Base-by-base conservation (phyloP, 1,140 invertebrate species). In the Ceratina japonica region DNA sequence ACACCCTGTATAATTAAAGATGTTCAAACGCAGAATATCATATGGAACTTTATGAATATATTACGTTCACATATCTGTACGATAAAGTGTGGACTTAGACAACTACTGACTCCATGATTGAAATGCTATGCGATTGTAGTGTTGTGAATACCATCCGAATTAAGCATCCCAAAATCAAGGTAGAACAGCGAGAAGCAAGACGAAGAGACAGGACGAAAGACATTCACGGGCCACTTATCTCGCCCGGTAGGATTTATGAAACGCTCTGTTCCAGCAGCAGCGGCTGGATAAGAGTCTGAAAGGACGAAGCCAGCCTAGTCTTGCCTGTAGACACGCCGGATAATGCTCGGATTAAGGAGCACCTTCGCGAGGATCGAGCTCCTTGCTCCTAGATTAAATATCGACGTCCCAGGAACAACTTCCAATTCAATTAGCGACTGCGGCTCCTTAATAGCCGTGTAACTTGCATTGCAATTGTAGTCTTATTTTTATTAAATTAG, bases 151-250 rank as follows among this genome's bases (percentile, higher is more conserved):
- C 24, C 75, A 20, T 31, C 62, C 59, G 24, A 71, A 68, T 81
- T 85, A 64, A 84, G 68, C 70, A 58, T 12, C 18, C 51, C 24
- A 84, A 85, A 81, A 73, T 20, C 16, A 27, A 20, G 59, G 66
- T 78, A 74, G 77, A 84, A 44, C 18, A 27, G 24, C 63, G 37
- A 52, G 54, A 51, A 69, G 54, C 54, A 13, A 56, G 2, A 0
- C 54, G 3, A 13, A 16, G 69, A 73, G 71, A 44, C 59, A 66
- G 62, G 61, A 65, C 79, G 64, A 59, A 75, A 82, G 80, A 79
- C 75, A 82, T 85, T 85, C 75, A 73, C 37, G 24, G 24, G 63
- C 68, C 80, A 86, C 83, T 86, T 86, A 85, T 85, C 83, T 85
- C 84, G 82, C 51, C 15, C 59, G 18, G 75, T 58, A 73, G 65